Evolutionary conservation across 2,113 vertebrate species (phyloP), one percentile per base, ranked within the genome.

Genomic region (Zosterops hypoxanthus): DNA sequence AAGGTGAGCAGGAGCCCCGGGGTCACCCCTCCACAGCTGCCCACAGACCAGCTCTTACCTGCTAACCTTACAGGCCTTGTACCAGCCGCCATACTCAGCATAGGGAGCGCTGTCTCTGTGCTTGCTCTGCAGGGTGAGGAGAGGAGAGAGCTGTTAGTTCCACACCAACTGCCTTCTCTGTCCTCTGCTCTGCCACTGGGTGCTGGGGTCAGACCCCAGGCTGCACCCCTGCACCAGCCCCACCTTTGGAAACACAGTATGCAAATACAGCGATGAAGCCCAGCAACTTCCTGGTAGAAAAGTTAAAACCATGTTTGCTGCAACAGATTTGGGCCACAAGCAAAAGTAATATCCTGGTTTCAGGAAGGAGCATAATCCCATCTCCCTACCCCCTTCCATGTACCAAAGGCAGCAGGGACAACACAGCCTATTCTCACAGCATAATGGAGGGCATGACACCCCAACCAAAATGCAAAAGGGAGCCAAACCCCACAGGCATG

Each of bases 61-160:
- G 98, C 98, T 99, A 86, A 99, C 99, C 97, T 99, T 99, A 97
- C 99, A 99, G 93, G 99, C 99, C 95, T 99, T 99, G 98, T 99
- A 99, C 99, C 99, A 99, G 95, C 99, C 99, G 6, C 99, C 99
- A 1, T 99, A 99, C 94, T 99, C 99, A 5, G 98, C 98, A 0
- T 99, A 99, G 5, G 99, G 99, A 44, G 98, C 97, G 26, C 98
- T 97, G 59, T 99, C 99, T 97, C 98, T 98, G 94, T 99, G 98
- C 84, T 98, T 99, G 95, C 98, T 98, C 99, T 99, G 93, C 68
- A 97, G 96, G 96, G 63, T n/a, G 75, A 34, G 29, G 56, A 93
- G 87, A 82, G 80, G 90, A 14, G 22, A 52, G 15, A 84, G 53
- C 44, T 41, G 57, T 88, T 57, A 96, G 26, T 17, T 24, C 52